Evolutionary conservation across 2,113 vertebrate genomes (phyloP).

Genomic region (Pseudopodoces humilis): DNA sequence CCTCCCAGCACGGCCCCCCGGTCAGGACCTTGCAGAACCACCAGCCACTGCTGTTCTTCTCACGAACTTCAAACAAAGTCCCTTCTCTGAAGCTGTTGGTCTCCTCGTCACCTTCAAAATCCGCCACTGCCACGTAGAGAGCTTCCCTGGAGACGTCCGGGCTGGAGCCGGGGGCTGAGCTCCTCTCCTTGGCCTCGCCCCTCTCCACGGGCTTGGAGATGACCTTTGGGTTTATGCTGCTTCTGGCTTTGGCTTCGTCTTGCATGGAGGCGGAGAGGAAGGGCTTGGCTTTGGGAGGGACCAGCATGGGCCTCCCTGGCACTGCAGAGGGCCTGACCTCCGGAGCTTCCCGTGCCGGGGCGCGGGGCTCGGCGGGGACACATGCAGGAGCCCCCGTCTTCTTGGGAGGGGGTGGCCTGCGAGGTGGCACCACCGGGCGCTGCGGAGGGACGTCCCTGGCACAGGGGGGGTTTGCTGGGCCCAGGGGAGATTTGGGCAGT

Average conservation of each 20-base stretch:
- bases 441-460: slow-evolving; percentile 64
- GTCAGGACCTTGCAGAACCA: slow-evolving; percentile 95
- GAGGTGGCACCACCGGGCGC: slow-evolving; percentile 84
- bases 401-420: slow-evolving; percentile 93
- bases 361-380: slow-evolving; percentile 72
- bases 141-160: slow-evolving; percentile 77
- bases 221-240: slow-evolving; percentile 76
- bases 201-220: slow-evolving; percentile 77
- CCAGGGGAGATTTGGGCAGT: slow-evolving; percentile 45
- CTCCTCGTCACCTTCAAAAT: slow-evolving; percentile 94
- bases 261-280: slow-evolving; percentile 66
- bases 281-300: slow-evolving; percentile 91
- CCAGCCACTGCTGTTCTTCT: slow-evolving; percentile 93
- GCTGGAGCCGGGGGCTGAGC: slow-evolving; percentile 50
- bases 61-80: slow-evolving; percentile 91
- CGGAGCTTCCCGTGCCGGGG: slow-evolving; percentile 65
- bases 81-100: slow-evolving; percentile 92
- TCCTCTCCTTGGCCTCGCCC: slow-evolving; percentile 78
- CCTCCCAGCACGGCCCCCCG: slow-evolving; percentile 83
- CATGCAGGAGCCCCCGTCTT: slow-evolving; percentile 68
- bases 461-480: not conserved
- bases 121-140: slow-evolving; percentile 91
- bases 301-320: slow-evolving; percentile 80
- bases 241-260: slow-evolving; percentile 81
- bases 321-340: slow-evolving; percentile 68